Evolutionary conservation across 2,113 vertebrate species (phyloP).

Genomic region (Phalacrocorax carbo): DNA sequence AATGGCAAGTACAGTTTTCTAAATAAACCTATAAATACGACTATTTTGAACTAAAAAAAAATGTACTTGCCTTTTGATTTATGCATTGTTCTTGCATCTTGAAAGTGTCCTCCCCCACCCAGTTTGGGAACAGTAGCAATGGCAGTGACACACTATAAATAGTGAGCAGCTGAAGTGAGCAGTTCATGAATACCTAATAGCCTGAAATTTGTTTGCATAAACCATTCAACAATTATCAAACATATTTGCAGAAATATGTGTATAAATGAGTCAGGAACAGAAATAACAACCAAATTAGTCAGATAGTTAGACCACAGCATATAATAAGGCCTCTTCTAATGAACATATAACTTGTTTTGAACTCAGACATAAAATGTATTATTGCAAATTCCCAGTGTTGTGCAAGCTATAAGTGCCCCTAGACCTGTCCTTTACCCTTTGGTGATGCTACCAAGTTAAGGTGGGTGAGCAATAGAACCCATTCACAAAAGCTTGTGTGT

Average conservation of each 20-base stretch:
- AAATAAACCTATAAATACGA: not conserved
- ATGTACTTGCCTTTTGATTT: not conserved
- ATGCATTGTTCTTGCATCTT: not conserved
- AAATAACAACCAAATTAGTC: not conserved
- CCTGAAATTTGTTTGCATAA: conserved; percentile 23
- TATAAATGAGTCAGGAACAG: not conserved
- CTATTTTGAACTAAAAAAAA: not conserved
- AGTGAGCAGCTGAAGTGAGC: conserved; percentile 10
- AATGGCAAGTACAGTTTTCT: not conserved
- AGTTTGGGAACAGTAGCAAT: not conserved
- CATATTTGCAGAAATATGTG: conserved; percentile 11
- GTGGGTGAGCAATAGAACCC: not conserved
- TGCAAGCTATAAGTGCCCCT: not conserved
- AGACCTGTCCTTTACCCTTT: not conserved
- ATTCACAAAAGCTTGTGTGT: not conserved
- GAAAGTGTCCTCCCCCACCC: not conserved
- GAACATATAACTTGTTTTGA: not conserved
- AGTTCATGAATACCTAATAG: not conserved
- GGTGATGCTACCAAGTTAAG: not conserved
- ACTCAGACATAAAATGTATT: not conserved
- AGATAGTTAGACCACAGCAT: not conserved
- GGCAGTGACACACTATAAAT: not conserved
- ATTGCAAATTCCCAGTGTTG: not conserved
- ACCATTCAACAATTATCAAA: not conserved
- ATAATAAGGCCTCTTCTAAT: not conserved